Percentiles rank a stretch among this genome's conserved stretches.
Conservation (phyloP, 2,888 invertebrate species). For the Athripsodes cinereus region DNA sequence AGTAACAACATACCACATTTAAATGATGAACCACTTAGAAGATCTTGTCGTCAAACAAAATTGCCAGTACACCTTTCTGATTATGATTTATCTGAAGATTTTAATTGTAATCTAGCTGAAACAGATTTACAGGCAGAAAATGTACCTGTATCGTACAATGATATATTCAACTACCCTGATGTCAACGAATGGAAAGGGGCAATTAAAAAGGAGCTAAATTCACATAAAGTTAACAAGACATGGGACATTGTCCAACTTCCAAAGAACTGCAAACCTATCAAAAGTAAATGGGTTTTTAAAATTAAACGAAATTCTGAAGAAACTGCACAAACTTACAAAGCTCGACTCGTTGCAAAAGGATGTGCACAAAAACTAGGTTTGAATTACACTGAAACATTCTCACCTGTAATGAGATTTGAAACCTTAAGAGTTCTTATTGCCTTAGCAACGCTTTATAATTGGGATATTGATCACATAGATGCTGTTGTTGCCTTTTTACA, state of each 20-base stretch:
- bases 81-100: neutral
- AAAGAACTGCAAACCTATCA: neutral
- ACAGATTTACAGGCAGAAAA: neutral
- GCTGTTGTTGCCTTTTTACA: neutral
- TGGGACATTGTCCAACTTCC: neutral
- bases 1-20: too few relatives aligned
- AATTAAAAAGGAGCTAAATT: neutral
- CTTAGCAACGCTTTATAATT: neutral
- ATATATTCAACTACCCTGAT: neutral
- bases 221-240: neutral
- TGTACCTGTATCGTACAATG: neutral
- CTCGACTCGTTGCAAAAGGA: slow-evolving; percentile 1
- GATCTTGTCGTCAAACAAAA: neutral
- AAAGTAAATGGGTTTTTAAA: neutral
- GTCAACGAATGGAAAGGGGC: neutral
- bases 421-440: slow-evolving; percentile 1
- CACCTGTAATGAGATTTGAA: slow-evolving; percentile 3
- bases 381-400: slow-evolving; percentile 3
- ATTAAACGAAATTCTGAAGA: neutral
- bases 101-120: neutral
- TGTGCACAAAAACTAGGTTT: neutral
- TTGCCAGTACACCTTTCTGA: neutral
- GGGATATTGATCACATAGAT: neutral
- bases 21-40: neutral
- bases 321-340: neutral